Conservation (phyloP, 53 echinoderm and acorn worm genomes). For the Arbacia lixula region DNA sequence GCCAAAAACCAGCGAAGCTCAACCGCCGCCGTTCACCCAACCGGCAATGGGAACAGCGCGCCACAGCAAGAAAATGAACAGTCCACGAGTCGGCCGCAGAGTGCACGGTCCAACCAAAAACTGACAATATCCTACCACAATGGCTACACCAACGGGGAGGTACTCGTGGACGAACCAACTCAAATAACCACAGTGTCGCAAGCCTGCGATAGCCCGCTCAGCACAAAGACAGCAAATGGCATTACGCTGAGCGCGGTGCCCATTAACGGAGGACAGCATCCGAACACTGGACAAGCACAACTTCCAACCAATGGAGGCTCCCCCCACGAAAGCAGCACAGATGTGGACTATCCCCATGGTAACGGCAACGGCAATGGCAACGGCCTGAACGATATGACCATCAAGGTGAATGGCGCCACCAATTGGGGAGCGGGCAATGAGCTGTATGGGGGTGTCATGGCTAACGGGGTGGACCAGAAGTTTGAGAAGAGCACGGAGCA, state of each 20-base stretch:
- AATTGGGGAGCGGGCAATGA: slow-evolving; percentile 18
- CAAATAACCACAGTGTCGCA: slow-evolving; percentile 52
- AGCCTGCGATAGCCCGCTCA: slow-evolving; percentile 33
- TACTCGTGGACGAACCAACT: slow-evolving; percentile 44
- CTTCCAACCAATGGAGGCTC: not conserved
- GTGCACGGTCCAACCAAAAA: slow-evolving; percentile 36
- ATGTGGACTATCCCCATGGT: not conserved
- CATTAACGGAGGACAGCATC: not conserved
- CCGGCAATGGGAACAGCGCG: slow-evolving; percentile 15
- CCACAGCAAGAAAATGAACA: slow-evolving; percentile 10
- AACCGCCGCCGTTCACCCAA: not conserved
- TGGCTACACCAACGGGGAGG: slow-evolving; percentile 61
- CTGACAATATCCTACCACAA: slow-evolving; percentile 54
- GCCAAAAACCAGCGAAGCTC: slow-evolving; percentile 56
- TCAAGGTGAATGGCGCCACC: not conserved
- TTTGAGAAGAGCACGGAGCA: slow-evolving; percentile 54
- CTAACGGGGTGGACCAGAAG: slow-evolving; percentile 33
- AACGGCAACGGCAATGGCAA: slow-evolving; percentile 4
- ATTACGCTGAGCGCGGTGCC: not conserved
- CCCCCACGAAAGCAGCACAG: not conserved
- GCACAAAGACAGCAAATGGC: slow-evolving; percentile 33
- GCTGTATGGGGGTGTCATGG: slow-evolving; percentile 2
- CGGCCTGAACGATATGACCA: not conserved
- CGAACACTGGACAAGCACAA: not conserved
- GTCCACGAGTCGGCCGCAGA: slow-evolving; percentile 28